These are phyloP conservation scores for Caenorhabditis becei DNA, from an alignment of 2,888 invertebrate genomes.

Conservation along the genomic window DNA sequence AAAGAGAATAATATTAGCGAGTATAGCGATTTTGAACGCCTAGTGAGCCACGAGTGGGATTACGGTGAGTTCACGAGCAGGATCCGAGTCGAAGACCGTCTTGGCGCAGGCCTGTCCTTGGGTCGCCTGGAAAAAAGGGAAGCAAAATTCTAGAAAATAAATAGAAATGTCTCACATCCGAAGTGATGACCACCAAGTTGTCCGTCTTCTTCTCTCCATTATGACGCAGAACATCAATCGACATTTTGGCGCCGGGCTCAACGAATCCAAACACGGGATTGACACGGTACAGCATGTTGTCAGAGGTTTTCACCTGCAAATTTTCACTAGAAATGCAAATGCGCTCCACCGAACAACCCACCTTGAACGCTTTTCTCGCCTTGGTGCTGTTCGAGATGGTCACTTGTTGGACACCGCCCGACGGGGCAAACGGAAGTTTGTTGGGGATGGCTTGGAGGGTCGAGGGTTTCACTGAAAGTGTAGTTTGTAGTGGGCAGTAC, in stretches of 20 bases:
- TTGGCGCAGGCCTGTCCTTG: slow-evolving; percentile 21
- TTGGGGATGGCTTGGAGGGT: slow-evolving; percentile 22
- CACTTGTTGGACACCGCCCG: slow-evolving; percentile 58
- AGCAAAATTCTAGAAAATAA: too few relatives aligned
- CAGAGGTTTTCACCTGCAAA: slow-evolving; percentile 59
- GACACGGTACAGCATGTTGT: slow-evolving; percentile 60
- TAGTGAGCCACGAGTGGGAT: slow-evolving; percentile 43
- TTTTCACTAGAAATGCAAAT: background rate
- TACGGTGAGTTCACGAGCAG: slow-evolving; percentile 44
- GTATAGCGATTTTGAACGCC: background rate
- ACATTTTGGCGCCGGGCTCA: slow-evolving; percentile 25
- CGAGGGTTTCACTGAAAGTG: slow-evolving; percentile 45
- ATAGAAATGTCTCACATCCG: slow-evolving; percentile 23
- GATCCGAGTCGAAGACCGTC: slow-evolving; percentile 39
- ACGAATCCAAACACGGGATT: slow-evolving; percentile 59
- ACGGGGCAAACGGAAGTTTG: slow-evolving; percentile 53
- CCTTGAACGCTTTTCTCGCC: slow-evolving; percentile 61
- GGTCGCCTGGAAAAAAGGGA: background rate
- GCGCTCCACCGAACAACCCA: too few relatives aligned
- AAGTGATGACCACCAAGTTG: slow-evolving; percentile 52
- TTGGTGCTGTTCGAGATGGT: slow-evolving; percentile 43
- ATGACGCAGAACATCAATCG: slow-evolving; percentile 59
- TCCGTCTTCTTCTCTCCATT: slow-evolving; percentile 56
- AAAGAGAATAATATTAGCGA: too few relatives aligned
- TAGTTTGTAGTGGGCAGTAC: too few relatives aligned